These are phyloP conservation scores for Scaptomyza polygonia DNA, from an alignment of 2,888 invertebrate species.

Conservation along the genomic window DNA sequence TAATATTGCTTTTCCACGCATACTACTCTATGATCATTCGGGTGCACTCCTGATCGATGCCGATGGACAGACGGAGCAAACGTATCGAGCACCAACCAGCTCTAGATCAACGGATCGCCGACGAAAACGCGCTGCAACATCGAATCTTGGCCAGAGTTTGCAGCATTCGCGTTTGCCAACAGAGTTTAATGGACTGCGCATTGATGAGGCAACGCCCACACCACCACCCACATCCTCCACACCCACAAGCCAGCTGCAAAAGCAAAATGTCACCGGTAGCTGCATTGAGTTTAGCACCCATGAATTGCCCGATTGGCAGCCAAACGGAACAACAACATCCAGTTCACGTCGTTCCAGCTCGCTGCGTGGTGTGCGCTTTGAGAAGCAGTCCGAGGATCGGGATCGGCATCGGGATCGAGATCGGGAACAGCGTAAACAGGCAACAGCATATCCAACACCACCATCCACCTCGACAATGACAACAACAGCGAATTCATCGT, in stretches of 20 bases:
- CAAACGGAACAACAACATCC: conserved; percentile 14
- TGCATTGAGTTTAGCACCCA: conserved; percentile 70
- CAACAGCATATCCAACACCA: conserved; percentile 60
- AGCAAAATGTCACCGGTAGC: conserved; percentile 41
- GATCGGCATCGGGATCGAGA: conserved; percentile 7
- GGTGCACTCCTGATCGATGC: conserved; percentile 85
- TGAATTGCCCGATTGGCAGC: conserved; percentile 63
- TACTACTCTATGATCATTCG: conserved; percentile 85
- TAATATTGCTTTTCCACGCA: conserved; percentile 85
- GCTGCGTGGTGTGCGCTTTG: conserved; percentile 78
- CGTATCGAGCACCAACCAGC: conserved; percentile 54
- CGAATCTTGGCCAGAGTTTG: conserved; percentile 60
- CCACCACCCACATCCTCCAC: conserved; percentile 30
- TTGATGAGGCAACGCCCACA: conserved; percentile 69
- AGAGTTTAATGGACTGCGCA: conserved; percentile 71
- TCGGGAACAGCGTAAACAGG: neutral
- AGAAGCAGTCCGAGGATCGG: conserved; percentile 38
- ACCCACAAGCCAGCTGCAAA: conserved; percentile 9
- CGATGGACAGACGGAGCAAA: conserved; percentile 74
- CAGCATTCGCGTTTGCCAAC: conserved; percentile 60
- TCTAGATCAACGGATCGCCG: conserved; percentile 11
- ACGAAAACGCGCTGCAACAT: conserved; percentile 58
- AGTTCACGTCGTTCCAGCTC: conserved; percentile 76
- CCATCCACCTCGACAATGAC: conserved; percentile 73
- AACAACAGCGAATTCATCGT: conserved; percentile 71